Percentiles rank a stretch among this genome's conserved stretches.
Evolutionary conservation across 2,888 invertebrate species (phyloP).

Genomic region (Drosophila atripex): DNA sequence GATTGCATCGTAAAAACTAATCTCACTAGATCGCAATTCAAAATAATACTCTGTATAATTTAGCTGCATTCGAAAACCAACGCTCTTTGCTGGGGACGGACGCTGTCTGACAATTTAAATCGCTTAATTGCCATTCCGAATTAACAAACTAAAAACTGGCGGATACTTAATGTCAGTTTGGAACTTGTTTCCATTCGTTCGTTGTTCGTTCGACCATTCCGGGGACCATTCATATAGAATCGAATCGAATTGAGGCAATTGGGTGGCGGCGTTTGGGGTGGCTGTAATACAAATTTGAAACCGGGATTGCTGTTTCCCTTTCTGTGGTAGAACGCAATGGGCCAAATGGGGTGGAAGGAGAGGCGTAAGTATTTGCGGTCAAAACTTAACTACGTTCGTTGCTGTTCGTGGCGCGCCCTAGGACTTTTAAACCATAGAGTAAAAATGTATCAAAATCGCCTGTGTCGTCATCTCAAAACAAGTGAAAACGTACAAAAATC

Average conservation of each 20-base stretch:
- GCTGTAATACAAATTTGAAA: conserved; percentile 33
- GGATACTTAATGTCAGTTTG: conserved; percentile 24
- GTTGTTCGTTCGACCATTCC: conserved; percentile 35
- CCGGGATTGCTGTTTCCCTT: conserved; percentile 11
- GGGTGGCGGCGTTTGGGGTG: conserved; percentile 11
- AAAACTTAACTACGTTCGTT: conserved; percentile 50
- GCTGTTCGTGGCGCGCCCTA: conserved; percentile 39
- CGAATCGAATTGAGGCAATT: conserved; percentile 26
- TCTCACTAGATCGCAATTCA: conserved; percentile 51
- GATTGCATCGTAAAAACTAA: conserved; percentile 64
- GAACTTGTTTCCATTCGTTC: conserved; percentile 37
- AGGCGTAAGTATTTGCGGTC: conserved; percentile 1
- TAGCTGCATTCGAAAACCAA: conserved; percentile 49
- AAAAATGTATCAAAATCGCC: conserved; percentile 60
- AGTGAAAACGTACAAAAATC: conserved; percentile 42
- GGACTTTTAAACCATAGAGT: conserved; percentile 47
- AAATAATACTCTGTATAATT: conserved; percentile 60
- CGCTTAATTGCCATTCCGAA: conserved; percentile 43
- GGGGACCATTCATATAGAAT: conserved; percentile 8
- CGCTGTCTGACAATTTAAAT: conserved; percentile 50
- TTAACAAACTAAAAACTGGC: conserved; percentile 32
- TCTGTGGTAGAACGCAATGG: conserved; percentile 22
- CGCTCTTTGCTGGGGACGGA: conserved; percentile 60
- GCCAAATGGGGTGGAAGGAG: neutral
- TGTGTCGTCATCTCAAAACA: conserved; percentile 25